phyloP scores from a whole-genome alignment of 2,888 invertebrate genomes.

The Ptycholaimellus sp. region DNA sequence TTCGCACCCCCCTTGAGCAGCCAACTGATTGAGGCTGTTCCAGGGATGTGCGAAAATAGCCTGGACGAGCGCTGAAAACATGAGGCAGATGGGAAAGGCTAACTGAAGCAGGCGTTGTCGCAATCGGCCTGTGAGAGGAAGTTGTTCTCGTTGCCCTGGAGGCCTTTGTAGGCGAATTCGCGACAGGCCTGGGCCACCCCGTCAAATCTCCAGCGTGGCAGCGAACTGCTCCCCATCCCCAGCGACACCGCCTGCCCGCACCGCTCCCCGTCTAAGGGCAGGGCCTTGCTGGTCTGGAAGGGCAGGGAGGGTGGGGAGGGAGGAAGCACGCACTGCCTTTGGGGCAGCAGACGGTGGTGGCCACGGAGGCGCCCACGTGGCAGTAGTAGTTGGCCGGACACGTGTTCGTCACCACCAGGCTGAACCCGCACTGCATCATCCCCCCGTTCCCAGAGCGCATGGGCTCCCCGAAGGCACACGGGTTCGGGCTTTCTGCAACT shows the following conservation, averaged over 20 bases:
- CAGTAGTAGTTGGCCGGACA: constrained; percentile 17
- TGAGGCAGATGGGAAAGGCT: no score
- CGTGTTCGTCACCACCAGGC: constrained; percentile 8
- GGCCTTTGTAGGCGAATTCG: constrained; percentile 11
- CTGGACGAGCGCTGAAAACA: no score
- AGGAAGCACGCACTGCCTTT: constrained; percentile 15
- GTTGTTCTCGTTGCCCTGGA: constrained; percentile 19
- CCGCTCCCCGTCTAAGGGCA: no score
- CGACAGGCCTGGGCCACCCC: constrained; percentile 10
- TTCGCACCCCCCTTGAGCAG: no score
- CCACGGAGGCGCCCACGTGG: constrained; percentile 18
- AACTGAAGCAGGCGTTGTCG: constrained; percentile 12
- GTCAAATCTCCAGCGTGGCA: constrained; percentile 8
- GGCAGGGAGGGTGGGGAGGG: no score
- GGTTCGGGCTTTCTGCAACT: constrained; percentile 21
- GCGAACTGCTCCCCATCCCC: not conserved
- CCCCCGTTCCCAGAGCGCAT: constrained; percentile 4
- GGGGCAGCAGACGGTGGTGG: constrained; percentile 24
- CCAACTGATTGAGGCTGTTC: no score
- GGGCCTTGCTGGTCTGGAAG: no score
- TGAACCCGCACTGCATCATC: constrained; percentile 10
- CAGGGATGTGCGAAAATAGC: no score
- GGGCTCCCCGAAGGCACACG: constrained; percentile 16
- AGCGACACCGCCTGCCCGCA: not conserved
- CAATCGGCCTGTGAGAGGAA: constrained; percentile 12